A percentile compares a stretch with the other conserved stretches of the same genome.
Conservation (phyloP, 1,140 invertebrate species). For the Harpegnathos saltator region DNA sequence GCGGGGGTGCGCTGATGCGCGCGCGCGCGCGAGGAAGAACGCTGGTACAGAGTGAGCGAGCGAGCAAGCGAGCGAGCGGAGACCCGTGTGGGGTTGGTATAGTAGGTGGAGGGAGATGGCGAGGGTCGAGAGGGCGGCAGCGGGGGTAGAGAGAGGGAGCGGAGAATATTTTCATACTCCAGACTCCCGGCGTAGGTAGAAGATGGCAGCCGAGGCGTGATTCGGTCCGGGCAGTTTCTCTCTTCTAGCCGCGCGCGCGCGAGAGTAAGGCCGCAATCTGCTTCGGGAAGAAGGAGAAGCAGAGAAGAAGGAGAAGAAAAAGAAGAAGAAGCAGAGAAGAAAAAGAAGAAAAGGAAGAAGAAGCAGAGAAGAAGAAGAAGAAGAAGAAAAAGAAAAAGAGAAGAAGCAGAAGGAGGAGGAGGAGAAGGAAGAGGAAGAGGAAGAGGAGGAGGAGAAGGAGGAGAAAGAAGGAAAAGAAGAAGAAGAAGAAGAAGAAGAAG, state of each 20-base stretch:
- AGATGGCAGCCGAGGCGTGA: slow-evolving; percentile 84
- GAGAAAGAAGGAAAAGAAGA: too few species aligned
- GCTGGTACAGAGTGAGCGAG: slow-evolving; percentile 4
- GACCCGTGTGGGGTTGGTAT: slow-evolving; percentile 31
- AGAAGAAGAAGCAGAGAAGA: too few species aligned
- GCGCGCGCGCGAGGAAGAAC: slow-evolving; percentile 23
- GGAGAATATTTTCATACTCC: slow-evolving; percentile 85
- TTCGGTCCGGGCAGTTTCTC: slow-evolving; percentile 77
- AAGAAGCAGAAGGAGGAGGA: too few species aligned
- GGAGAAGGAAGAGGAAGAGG: too few species aligned
- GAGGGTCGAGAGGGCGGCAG: slow-evolving; percentile 48
- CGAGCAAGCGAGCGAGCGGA: slow-evolving; percentile 58
- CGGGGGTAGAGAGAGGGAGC: slow-evolving; percentile 70
- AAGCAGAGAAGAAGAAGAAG: too few species aligned
- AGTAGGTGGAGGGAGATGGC: slow-evolving; percentile 68
- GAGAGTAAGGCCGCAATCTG: slow-evolving; percentile 71
- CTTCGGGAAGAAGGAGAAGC: slow-evolving; percentile 50
- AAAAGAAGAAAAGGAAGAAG: too few species aligned
- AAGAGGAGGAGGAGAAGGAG: too few species aligned
- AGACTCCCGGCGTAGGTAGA: slow-evolving; percentile 84
- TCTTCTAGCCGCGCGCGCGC: slow-evolving; percentile 69
- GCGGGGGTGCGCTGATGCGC: slow-evolving; percentile 40
- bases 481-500: too few species aligned
- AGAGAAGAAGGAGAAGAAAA: too few species aligned
- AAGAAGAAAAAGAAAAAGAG: too few species aligned